phyloP scores from a whole-genome alignment of 2,113 vertebrate genomes.

The Tricholaema leucomelas region DNA sequence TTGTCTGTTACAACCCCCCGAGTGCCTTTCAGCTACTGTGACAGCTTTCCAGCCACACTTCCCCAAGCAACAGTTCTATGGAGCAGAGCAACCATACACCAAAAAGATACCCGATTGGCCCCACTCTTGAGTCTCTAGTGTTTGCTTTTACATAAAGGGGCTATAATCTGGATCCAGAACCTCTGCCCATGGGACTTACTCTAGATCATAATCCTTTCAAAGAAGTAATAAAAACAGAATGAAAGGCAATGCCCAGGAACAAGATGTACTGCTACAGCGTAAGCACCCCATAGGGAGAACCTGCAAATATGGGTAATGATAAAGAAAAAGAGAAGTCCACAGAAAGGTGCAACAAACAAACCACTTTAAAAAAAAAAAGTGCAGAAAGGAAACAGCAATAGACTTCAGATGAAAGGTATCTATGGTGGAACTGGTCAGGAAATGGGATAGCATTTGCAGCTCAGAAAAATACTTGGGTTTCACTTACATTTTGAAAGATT shows the following conservation, averaged over 20 bases:
- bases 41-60: no score
- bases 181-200: neutral
- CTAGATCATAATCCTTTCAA: neutral
- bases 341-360: neutral
- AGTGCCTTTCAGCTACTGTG: no score
- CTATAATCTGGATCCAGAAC: neutral
- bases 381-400: neutral
- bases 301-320: neutral
- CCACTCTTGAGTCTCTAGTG: neutral
- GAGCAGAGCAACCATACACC: neutral
- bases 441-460: conserved; percentile 18
- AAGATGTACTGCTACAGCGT: neutral
- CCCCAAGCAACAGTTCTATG: neutral
- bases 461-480: conserved; percentile 40
- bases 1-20: no score
- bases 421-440: conserved; percentile 43
- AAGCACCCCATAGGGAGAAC: neutral
- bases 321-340: neutral
- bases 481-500: conserved; percentile 73
- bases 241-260: neutral
- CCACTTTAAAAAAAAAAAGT: neutral
- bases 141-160: neutral
- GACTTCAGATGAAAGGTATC: neutral
- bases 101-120: neutral
- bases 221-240: neutral